Evolutionary conservation across 2,888 invertebrate genomes (phyloP), one percentile per base, ranked within the genome.

Genomic region (Chrysolina oricalcia): DNA sequence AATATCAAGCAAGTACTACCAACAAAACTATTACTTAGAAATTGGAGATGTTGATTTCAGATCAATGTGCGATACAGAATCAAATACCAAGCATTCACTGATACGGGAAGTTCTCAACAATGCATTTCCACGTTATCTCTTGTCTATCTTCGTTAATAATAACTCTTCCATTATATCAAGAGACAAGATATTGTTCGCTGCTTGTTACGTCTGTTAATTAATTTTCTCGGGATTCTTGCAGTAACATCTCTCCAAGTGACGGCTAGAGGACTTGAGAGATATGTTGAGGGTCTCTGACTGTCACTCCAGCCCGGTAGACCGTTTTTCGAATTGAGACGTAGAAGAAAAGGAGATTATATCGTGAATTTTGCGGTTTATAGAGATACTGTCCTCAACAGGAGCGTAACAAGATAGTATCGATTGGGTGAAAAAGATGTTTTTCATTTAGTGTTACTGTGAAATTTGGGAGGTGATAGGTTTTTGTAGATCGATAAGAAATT

Each of bases 321-420:
- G 62, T 75, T 70, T 66, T 68, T 65, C 70, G 70, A 64, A 73
- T 73, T 69, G 78, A 41, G 74, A 72, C 75, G 70, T 70, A 53
- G 70, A 62, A 74, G 74, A 65, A 79, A 79, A 79, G 74, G 76
- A 74, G 77, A 76, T 78, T 77, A 75, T 56, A 65, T 73, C 67
- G 40, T 74, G 74, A 65, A 56, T 67, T 35, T 75, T 73, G 67
- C 69, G 70, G 64, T 56, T 73, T n/a, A 35, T 43, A 27, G 53
- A 48, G 62, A 72, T 72, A 50, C 56, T 72, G 63, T 10, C 2
- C 50, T 17, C n/a, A n/a, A 59, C 59, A 59, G 23, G 35, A 35
- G 59, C 59, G 59, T 35, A 59, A 9, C 59, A 59, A 21, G n/a
- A n/a, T 59, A 15, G n/a, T n/a, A 9, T 59, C 5, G 35, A 35